Conservation (phyloP, 1,140 invertebrate genomes). For the Brachionus angularis region DNA sequence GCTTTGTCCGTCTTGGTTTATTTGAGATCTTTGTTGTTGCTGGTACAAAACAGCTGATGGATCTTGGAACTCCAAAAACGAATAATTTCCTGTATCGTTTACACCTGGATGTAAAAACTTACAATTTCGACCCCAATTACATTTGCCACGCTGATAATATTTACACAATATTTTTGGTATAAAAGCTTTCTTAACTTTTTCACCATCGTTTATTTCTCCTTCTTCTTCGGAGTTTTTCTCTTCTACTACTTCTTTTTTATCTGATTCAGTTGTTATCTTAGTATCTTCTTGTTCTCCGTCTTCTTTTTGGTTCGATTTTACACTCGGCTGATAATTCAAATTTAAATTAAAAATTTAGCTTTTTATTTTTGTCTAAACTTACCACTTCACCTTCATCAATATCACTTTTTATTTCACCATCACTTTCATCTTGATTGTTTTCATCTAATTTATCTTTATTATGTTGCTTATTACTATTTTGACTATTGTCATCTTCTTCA, state of each 20-base stretch:
- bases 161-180: constrained; percentile 22
- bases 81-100: constrained; percentile 39
- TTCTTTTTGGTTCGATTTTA: constrained; percentile 4
- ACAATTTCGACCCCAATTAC: constrained; percentile 37
- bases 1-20: too few species aligned
- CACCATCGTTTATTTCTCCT: constrained; percentile 26
- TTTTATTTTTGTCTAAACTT: background rate
- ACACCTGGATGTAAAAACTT: constrained; percentile 41
- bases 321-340: background rate
- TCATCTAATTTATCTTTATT: too few species aligned
- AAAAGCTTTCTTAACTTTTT: constrained; percentile 32
- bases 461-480: too few species aligned
- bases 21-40: background rate
- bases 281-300: background rate
- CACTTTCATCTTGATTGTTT: constrained; percentile 6
- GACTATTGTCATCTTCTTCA: constrained; percentile 43
- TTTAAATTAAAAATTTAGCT: background rate
- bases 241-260: background rate
- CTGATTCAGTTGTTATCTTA: background rate
- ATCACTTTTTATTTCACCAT: constrained; percentile 39
- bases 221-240: constrained; percentile 22
- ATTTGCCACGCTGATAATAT: constrained; percentile 35
- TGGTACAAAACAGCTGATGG: constrained; percentile 13
- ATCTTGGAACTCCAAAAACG: constrained; percentile 28
- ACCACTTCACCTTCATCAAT: constrained; percentile 32